A percentile compares a stretch with the other conserved stretches of the same genome.
These are phyloP conservation scores for Coturnix japonica DNA, from an alignment of 2,113 vertebrate species.

Conservation along the genomic window DNA sequence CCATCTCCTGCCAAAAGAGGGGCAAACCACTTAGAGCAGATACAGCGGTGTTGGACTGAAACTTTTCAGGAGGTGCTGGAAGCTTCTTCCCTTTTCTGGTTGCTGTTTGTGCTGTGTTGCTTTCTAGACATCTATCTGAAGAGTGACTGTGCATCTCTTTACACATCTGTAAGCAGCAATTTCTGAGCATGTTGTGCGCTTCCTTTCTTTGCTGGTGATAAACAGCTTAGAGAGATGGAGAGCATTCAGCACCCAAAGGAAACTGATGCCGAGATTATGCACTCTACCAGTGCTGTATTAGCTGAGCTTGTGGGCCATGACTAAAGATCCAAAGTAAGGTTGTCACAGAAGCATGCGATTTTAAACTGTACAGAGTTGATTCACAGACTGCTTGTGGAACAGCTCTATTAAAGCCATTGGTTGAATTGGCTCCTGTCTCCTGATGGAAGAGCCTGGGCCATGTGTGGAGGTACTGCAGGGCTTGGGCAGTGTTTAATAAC, in stretches of 20 bases:
- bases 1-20: rapidly evolving
- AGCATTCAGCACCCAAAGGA: not conserved
- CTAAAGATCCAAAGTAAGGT: not conserved
- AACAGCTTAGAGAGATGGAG: not conserved
- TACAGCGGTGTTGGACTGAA: not conserved
- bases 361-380: not conserved
- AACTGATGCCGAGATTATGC: rapidly evolving
- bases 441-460: not conserved
- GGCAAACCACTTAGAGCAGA: rapidly evolving
- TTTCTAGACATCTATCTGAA: not conserved
- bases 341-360: not conserved
- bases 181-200: rapidly evolving
- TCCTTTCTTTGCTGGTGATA: not conserved
- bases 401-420: not conserved
- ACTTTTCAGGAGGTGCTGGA: not conserved
- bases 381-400: not conserved
- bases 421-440: not conserved
- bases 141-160: not conserved
- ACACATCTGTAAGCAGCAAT: rapidly evolving
- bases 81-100: not conserved
- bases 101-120: not conserved
- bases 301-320: not conserved
- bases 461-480: not conserved
- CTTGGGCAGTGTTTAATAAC: not conserved
- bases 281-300: not conserved